A percentile compares a stretch with the other conserved stretches of the same genome.
phyloP scores from a whole-genome alignment of 1,140 invertebrate genomes.

The Neoseiulus cucumeris region DNA sequence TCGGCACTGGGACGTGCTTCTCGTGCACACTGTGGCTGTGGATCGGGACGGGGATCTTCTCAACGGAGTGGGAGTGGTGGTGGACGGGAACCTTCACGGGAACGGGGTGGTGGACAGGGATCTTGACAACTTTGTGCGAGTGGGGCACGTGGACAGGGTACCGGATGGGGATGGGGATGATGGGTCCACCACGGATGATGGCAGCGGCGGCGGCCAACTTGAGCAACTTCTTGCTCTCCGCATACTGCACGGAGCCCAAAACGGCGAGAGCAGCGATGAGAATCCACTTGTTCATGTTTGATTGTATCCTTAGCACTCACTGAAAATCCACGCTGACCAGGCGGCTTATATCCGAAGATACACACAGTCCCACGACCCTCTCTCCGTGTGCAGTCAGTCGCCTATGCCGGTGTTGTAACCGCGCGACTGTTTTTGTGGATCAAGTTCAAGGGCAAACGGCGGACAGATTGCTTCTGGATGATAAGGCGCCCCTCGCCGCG shows the following conservation, averaged over 20 bases:
- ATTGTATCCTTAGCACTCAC: too few relatives aligned
- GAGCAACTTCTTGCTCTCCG: constrained; percentile 7
- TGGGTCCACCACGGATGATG: constrained; percentile 7
- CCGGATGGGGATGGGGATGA: background rate
- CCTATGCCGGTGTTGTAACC: too few relatives aligned
- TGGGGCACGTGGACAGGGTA: constrained; percentile 9
- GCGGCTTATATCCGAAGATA: too few relatives aligned
- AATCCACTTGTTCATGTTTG: background rate
- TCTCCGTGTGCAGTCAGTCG: too few relatives aligned
- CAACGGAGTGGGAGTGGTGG: background rate
- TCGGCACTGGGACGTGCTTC: background rate
- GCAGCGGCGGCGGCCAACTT: constrained; percentile 4
- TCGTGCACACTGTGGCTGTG: background rate
- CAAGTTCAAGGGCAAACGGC: too few relatives aligned
- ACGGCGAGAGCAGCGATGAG: background rate
- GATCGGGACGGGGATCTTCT: background rate
- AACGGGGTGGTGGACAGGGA: background rate
- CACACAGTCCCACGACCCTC: too few relatives aligned
- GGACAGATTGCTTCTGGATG: too few relatives aligned
- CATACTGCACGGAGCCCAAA: background rate
- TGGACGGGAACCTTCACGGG: background rate
- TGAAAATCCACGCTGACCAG: too few relatives aligned
- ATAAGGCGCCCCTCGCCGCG: too few relatives aligned
- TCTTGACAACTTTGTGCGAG: background rate
- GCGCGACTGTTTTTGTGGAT: too few relatives aligned